Base-by-base conservation (phyloP, 2,113 vertebrate genomes). In the Nothobranchius kuhntae region DNA sequence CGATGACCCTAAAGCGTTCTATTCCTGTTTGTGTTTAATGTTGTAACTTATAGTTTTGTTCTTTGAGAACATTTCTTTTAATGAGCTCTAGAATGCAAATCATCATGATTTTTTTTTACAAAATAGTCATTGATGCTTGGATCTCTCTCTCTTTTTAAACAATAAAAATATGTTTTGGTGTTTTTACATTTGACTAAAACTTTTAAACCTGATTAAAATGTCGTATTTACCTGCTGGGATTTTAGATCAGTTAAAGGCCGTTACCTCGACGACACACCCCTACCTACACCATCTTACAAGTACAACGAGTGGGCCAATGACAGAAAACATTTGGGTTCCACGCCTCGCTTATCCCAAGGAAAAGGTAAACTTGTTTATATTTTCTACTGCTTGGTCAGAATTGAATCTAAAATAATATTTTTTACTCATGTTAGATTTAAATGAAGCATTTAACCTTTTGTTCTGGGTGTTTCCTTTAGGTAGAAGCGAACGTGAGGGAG, bases 241-340 rank as follows among this genome's bases (percentile, higher is more conserved):
- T 53, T 6, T 78, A 99, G 98, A 91, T 98, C 96, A 70, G 85
- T 93, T 57, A 95, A 93, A 89, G 93, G 92, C 77, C 94, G 89
- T 35, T 98, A 95, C 78, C 84, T 89, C 0, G 95, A 96, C 0
- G 95, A 98, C 83, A 95, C 96, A 0, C 98, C 98, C 0, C 74
- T 99, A 57, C 97, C 96, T 0, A 99, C 98, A 0, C 98, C 98
- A 0, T 98, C 98, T 0, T 99, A 98, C 81, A 99, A 99, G 72
- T 99, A 97, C 87, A 99, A 99, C 0, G 98, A 99, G 40, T 99
- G 98, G 98, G 98, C 98, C 3, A 96, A 96, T 15, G 96, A 98
- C 83, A 91, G 95, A 62, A 94, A 89, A 54, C 95, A 98, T 77
- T 81, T 98, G 53, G 97, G 97, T 0, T 92, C 96, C 4, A 97